These are phyloP conservation scores for Erebia epiphron DNA, from an alignment of 2,888 invertebrate species.

Conservation along the genomic window DNA sequence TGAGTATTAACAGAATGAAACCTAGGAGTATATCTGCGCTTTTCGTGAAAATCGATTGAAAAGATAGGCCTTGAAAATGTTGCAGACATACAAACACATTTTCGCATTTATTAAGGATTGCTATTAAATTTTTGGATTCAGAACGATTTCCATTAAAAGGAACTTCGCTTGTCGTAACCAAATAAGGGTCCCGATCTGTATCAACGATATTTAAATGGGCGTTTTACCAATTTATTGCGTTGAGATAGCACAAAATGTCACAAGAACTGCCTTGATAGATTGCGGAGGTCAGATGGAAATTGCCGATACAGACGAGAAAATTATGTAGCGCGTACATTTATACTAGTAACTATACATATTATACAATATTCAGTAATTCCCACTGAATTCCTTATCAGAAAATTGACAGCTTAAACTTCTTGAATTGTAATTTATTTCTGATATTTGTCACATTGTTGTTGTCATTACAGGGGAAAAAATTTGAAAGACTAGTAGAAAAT, in stretches of 20 bases:
- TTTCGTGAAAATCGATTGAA: too few species aligned
- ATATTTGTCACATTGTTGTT: too few species aligned
- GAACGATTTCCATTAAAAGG: background rate
- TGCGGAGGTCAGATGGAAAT: conserved; percentile 7
- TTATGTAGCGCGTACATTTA: background rate
- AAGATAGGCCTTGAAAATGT: too few species aligned
- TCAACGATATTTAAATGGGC: conserved; percentile 1
- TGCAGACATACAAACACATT: too few species aligned
- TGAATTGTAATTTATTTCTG: too few species aligned
- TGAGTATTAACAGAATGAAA: too few species aligned
- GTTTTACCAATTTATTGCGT: conserved; percentile 6
- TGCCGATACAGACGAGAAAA: conserved; percentile 9
- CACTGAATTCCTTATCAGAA: background rate
- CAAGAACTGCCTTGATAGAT: conserved; percentile 16
- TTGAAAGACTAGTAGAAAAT: too few species aligned
- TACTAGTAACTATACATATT: background rate
- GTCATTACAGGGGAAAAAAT: too few species aligned
- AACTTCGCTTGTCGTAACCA: background rate
- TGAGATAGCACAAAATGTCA: conserved; percentile 6
- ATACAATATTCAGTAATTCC: background rate
- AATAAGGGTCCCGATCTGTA: background rate
- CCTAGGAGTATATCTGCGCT: too few species aligned
- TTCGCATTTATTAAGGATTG: too few species aligned
- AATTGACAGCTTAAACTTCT: too few species aligned
- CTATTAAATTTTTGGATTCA: background rate